Evolutionary conservation across 2,888 invertebrate genomes (phyloP), one percentile per base, ranked within the genome.

Genomic region (Lasioglossum leucozonium): DNA sequence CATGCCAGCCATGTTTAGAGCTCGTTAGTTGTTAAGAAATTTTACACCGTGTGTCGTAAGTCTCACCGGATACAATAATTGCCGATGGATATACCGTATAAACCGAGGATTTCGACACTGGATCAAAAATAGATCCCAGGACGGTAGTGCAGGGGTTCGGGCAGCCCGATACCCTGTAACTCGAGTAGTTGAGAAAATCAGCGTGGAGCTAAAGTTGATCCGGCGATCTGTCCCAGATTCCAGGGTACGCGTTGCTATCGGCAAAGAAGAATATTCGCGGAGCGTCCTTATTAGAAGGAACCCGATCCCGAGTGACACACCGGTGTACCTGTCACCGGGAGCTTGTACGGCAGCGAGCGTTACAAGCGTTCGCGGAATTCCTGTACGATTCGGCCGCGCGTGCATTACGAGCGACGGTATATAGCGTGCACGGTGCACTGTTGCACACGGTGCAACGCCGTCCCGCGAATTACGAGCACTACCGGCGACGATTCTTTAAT

Each of bases 401-500:
- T 79, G 72, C 77, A 71, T 84, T 81, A 78, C 79, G 79, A 77
- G 79, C 84, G 73, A 67, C 73, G 51, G 51, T 51, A 51, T 51
- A 51, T 51, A n/a, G 51, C 51, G 51, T 51, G 51, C 51, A 71
- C 30, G 44, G 4, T 44, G 44, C 44, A 51, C 51, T n/a, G 51
- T 2, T 51, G 51, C 51, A 51, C 76, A 71, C 67, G 79, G 71
- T 75, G 58, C 58, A 58, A 62, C 58, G 30, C 58, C 58, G 58
- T 16, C 26, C 4, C 77, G 84, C 78, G 82, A 87, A 82, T 85
- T 87, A 87, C 86, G 85, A 86, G 82, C 75, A 75, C 82, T 72
- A 72, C 80, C 80, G 58, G 67, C 82, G 72, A 82, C 85, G 86
- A 85, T 82, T 85, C 82, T 82, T 87, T 82, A 76, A 85, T 82